Evolutionary conservation across 2,113 vertebrate species (phyloP).

Genomic region (Alces alces): DNA sequence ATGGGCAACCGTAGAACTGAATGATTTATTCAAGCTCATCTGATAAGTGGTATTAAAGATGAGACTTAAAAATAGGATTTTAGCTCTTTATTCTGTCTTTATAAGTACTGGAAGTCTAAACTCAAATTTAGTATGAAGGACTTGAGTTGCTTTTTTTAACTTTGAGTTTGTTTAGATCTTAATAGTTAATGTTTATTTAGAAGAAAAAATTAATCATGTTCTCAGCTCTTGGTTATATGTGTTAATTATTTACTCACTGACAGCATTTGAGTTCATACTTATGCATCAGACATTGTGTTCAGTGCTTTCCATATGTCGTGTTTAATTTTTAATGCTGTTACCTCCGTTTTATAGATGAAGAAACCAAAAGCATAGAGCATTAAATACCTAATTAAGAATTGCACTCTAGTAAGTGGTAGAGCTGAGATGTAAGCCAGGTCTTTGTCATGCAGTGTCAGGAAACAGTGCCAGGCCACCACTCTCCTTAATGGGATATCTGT

Average conservation of each 20-base stretch:
- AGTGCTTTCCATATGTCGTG: not conserved
- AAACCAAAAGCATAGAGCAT: not conserved
- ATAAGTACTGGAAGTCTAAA: not conserved
- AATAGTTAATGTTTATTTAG: not conserved
- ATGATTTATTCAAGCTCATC: not conserved
- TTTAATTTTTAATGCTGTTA: not conserved
- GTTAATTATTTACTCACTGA: not conserved
- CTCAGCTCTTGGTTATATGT: not conserved
- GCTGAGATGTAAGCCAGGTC: not conserved
- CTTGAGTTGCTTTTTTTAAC: slow-evolving; percentile 13
- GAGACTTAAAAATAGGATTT: not conserved
- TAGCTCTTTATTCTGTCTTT: not conserved
- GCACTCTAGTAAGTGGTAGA: not conserved
- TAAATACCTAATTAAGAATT: not conserved
- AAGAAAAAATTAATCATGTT: not conserved
- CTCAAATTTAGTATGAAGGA: not conserved
- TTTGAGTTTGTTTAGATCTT: slow-evolving; percentile 17
- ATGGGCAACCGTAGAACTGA: not conserved
- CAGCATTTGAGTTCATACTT: not conserved
- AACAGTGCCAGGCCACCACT: not conserved
- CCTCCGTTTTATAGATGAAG: not conserved
- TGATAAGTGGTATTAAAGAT: not conserved
- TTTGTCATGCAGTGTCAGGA: not conserved
- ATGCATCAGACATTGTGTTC: not conserved
- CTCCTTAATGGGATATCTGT: not conserved